These are phyloP conservation scores for Cebidichthys violaceus DNA, from an alignment of 2,113 vertebrate genomes.

Conservation along the genomic window DNA sequence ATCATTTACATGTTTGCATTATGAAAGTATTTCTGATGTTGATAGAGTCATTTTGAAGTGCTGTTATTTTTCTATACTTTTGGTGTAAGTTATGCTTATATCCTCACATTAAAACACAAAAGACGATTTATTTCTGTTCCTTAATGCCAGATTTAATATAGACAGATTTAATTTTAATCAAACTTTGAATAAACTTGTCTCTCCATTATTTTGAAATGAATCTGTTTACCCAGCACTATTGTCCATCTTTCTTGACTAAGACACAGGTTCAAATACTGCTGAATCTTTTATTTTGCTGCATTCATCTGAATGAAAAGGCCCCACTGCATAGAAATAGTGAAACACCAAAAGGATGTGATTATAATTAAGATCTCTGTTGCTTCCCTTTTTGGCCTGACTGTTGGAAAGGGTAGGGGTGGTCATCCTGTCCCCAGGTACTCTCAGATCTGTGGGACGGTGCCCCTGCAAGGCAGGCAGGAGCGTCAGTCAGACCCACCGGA, in stretches of 20 bases:
- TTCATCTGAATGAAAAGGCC: not conserved
- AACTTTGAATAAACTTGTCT: not conserved
- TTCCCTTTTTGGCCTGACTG: conserved; percentile 34
- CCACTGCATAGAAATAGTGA: not conserved
- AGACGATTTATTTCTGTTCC: not conserved
- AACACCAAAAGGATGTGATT: not conserved
- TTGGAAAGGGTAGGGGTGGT: conserved; percentile 50
- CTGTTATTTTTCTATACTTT: not conserved
- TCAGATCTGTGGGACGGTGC: conserved; percentile 28
- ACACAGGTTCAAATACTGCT: not conserved
- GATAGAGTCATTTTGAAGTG: not conserved
- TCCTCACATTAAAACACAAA: not conserved
- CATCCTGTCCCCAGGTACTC: conserved; percentile 48
- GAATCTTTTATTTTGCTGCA: not conserved
- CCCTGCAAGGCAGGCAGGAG: conserved; percentile 44
- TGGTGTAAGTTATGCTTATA: not conserved
- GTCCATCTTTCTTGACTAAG: not conserved
- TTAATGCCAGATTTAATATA: not conserved
- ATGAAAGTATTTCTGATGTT: not conserved
- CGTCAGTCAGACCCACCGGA: not conserved
- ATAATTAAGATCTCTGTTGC: conserved; percentile 40
- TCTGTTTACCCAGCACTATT: not conserved
- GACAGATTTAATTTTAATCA: not conserved
- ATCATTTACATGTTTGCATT: not conserved
- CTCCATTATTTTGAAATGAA: not conserved